These are phyloP conservation scores for Erebia palarica DNA, from an alignment of 2,888 invertebrate genomes.

Conservation along the genomic window DNA sequence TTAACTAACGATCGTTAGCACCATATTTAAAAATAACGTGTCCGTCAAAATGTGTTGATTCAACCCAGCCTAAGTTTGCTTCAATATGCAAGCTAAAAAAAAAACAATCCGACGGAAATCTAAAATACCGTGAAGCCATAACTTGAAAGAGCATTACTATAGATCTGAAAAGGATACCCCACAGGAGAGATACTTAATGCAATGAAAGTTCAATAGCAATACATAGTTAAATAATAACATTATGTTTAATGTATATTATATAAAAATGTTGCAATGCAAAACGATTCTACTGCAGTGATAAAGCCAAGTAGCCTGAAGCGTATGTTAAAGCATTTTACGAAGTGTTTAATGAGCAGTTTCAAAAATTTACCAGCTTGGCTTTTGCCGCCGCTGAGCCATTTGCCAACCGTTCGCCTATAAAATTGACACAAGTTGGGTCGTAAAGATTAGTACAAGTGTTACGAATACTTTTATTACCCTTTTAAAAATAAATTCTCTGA, in stretches of 20 bases:
- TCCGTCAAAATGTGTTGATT: too few relatives aligned
- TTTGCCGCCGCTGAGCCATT: constrained; percentile 56
- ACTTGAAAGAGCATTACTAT: too few relatives aligned
- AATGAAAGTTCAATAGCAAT: neutral
- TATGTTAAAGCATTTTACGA: constrained; percentile 32
- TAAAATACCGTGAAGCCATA: too few relatives aligned
- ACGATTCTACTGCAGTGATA: neutral
- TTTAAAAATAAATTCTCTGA: constrained; percentile 1
- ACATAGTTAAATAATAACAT: neutral
- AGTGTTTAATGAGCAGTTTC: constrained; percentile 52
- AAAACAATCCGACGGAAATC: too few relatives aligned
- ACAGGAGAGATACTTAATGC: too few relatives aligned
- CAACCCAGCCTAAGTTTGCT: too few relatives aligned
- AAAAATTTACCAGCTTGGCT: constrained; percentile 56
- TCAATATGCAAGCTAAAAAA: too few relatives aligned
- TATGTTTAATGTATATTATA: neutral
- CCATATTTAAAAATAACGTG: too few relatives aligned
- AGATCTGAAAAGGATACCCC: too few relatives aligned
- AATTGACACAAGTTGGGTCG: constrained; percentile 62
- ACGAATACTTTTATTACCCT: constrained; percentile 40
- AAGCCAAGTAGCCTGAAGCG: constrained; percentile 9
- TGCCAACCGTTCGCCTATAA: constrained; percentile 63
- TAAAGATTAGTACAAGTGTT: constrained; percentile 59
- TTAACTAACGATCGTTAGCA: too few relatives aligned
- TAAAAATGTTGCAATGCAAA: neutral